Base-by-base conservation (phyloP, 2,888 invertebrate species). In the Aphidius colemani region DNA sequence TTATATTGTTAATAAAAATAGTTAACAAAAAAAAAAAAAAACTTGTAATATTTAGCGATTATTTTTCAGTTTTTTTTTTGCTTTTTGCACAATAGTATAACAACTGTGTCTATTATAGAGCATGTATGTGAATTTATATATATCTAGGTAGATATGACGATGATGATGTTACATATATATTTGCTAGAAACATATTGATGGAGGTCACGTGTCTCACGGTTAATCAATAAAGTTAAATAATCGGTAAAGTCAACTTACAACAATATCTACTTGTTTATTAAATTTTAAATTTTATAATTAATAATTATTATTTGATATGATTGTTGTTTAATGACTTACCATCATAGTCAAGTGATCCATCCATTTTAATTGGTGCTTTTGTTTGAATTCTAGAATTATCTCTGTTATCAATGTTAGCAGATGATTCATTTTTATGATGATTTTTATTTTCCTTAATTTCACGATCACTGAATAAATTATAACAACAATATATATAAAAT, bases 341-440 rank as follows among this genome's bases (percentile, higher is more conserved):
- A 84, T 93, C 93, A 78, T 92, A 93, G 83, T 93, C 92, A 70
- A 93, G 87, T 67, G 89, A 88, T 64, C 91, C 92, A 75, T 91
- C 90, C 53, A 87, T 86, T 60, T 87, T 87, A 60, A 85, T 83
- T 53, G 88, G 87, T 72, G 85, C 86, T 70, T 83, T 84, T 63
- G 78, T 78, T 70, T 84, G 85, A 59, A 76, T 30, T 30, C 30
- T 30, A 78, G 41, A 80, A 77, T 53, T 75, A 77, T 64, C 78
- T 79, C 59, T 78, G 78, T 67, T 64, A 75, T 81, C 80, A 9
- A 55, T 69, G n/a, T 64, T 57, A 51, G 50, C 59, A 46, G 55
- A 67, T 64, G 77, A 79, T 8, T 63, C 30, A n/a, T 68, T 53
- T 45, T 66, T 64, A 66, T 74, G 73, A 53, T 74, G 66, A 61